phyloP scores from a whole-genome alignment of 1,140 invertebrate genomes.

The Drosophila tristis region DNA sequence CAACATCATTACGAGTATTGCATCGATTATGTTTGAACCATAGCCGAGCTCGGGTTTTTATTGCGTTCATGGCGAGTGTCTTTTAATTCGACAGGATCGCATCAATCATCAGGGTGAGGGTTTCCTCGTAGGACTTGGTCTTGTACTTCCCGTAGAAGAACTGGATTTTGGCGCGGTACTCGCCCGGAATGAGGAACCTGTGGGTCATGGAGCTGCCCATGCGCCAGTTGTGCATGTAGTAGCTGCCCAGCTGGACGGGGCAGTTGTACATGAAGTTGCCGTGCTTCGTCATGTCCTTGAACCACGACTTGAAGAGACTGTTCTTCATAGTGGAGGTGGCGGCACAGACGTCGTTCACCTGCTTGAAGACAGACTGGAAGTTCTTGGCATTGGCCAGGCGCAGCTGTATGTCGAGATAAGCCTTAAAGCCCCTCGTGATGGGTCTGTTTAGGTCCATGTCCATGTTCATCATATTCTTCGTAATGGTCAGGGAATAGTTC shows the following conservation, averaged over 20 bases:
- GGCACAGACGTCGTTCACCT: slow-evolving; percentile 60
- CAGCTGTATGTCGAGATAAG: slow-evolving; percentile 60
- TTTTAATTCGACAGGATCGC: slow-evolving; percentile 24
- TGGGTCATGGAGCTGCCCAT: slow-evolving; percentile 55
- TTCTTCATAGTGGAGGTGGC: slow-evolving; percentile 50
- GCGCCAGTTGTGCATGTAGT: slow-evolving; percentile 60
- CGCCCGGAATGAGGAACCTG: slow-evolving; percentile 62
- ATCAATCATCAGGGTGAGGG: slow-evolving; percentile 32
- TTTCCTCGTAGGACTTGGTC: slow-evolving; percentile 36
- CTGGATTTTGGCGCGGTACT: slow-evolving; percentile 40
- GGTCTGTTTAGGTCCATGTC: slow-evolving; percentile 56
- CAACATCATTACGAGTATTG: slow-evolving; percentile 28
- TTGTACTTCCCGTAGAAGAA: slow-evolving; percentile 68
- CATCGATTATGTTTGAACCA: slow-evolving; percentile 45
- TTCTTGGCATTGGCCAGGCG: slow-evolving; percentile 64
- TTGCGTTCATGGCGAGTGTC: slow-evolving; percentile 6
- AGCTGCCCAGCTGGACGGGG: slow-evolving; percentile 54
- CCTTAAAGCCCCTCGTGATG: slow-evolving; percentile 56
- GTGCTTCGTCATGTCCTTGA: slow-evolving; percentile 55
- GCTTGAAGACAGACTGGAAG: slow-evolving; percentile 63
- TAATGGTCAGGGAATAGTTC: slow-evolving; percentile 46
- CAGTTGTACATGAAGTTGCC: slow-evolving; percentile 68
- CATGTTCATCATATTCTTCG: slow-evolving; percentile 47
- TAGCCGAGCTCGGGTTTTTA: slow-evolving; percentile 20
- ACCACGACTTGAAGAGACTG: slow-evolving; percentile 64